Conservation (phyloP, 1,140 invertebrate species). For the Nasonia giraulti region DNA sequence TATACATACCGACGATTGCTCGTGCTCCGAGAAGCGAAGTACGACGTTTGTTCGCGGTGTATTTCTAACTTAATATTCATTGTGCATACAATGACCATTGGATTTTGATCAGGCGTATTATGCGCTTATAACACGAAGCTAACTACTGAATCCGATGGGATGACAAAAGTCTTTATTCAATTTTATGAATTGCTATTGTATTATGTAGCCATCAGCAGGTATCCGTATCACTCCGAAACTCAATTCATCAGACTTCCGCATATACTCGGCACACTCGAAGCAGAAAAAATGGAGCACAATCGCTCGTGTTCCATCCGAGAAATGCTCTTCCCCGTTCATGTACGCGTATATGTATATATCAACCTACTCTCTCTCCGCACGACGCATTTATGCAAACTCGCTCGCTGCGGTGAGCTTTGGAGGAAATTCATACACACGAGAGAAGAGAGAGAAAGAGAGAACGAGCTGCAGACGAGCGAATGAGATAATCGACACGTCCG, state of each 20-base stretch:
- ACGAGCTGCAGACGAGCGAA: not conserved
- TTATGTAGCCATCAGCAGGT: not conserved
- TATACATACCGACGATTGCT: no score
- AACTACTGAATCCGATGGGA: no score
- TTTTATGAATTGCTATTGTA: not conserved
- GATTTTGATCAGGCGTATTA: no score
- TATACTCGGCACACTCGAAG: not conserved
- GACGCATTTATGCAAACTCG: conserved; percentile 17
- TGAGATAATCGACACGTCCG: conserved; percentile 33
- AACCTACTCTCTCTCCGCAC: not conserved
- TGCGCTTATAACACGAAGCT: no score
- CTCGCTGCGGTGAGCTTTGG: not conserved
- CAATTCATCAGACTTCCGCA: not conserved
- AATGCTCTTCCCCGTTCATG: not conserved
- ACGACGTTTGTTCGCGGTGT: no score
- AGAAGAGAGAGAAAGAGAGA: not conserved
- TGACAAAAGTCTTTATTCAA: not conserved
- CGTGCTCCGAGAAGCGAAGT: no score
- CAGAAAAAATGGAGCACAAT: not conserved
- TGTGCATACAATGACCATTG: no score
- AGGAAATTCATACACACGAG: conserved; percentile 17
- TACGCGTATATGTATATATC: not conserved
- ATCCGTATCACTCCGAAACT: not conserved
- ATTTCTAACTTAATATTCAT: no score
- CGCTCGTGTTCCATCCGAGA: not conserved